Percentiles rank a stretch among this genome's conserved stretches.
Conservation (phyloP, 2,888 invertebrate genomes). For the Cordylochernes scorpioides region DNA sequence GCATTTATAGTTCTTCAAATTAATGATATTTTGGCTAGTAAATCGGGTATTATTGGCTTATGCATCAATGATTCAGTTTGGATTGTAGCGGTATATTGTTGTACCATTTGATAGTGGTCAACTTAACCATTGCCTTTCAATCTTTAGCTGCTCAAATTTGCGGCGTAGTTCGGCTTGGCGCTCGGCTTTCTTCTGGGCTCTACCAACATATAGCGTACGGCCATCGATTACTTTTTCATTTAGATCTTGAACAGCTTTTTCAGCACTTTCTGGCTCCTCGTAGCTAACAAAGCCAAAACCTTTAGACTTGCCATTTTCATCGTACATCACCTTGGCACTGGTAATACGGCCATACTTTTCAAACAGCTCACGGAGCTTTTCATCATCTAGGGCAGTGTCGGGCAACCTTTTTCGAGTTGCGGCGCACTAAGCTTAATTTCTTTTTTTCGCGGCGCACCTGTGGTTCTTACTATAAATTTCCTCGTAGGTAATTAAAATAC, state of each 20-base stretch:
- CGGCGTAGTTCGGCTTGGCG: conserved; percentile 85
- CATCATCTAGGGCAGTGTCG: conserved; percentile 68
- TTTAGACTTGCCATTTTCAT: conserved; percentile 67
- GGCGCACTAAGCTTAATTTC: too few species aligned
- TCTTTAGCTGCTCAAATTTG: conserved; percentile 80
- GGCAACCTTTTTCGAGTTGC: too few species aligned
- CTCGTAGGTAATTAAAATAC: too few species aligned
- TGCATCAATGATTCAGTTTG: too few species aligned
- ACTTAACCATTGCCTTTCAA: too few species aligned
- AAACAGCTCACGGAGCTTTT: conserved; percentile 64
- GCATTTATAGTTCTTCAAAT: too few species aligned
- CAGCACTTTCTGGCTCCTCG: conserved; percentile 83
- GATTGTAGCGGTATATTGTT: too few species aligned
- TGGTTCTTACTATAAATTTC: too few species aligned
- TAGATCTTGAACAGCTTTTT: conserved; percentile 64
- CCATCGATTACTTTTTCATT: conserved; percentile 75
- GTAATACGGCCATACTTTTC: conserved; percentile 74
- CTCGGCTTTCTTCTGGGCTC: conserved; percentile 98
- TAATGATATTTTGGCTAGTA: too few species aligned
- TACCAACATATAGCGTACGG: conserved; percentile 64
- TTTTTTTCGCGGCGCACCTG: too few species aligned
- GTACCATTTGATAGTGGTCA: too few species aligned
- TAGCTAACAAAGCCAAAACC: conserved; percentile 98
- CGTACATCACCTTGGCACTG: conserved; percentile 65
- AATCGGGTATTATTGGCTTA: too few species aligned